Evolutionary conservation across 2,888 invertebrate species (phyloP).

Genomic region (Cephonodes hylas): DNA sequence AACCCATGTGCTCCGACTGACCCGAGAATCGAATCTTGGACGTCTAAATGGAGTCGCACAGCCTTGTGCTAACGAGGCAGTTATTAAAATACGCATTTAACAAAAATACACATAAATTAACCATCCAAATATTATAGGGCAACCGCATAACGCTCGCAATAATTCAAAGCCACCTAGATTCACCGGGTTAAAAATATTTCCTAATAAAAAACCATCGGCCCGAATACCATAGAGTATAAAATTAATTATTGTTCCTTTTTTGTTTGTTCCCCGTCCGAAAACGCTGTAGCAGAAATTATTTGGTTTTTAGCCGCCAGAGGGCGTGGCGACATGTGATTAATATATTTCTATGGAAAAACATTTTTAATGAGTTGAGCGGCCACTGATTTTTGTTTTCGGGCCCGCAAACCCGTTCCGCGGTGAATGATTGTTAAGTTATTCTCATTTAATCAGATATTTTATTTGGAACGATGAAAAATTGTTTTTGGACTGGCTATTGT

Average conservation of each 20-base stretch:
- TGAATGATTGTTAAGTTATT: background rate
- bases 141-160: constrained; percentile 31
- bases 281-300: constrained; percentile 76
- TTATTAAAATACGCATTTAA: background rate
- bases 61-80: background rate
- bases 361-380: constrained; percentile 63
- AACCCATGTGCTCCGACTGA: too few relatives aligned
- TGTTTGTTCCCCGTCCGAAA: constrained; percentile 53
- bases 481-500: background rate
- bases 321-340: constrained; percentile 72
- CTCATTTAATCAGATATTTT: background rate
- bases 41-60: too few relatives aligned
- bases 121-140: background rate
- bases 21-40: too few relatives aligned
- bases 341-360: constrained; percentile 74
- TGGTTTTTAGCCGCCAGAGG: constrained; percentile 77
- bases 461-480: constrained; percentile 2
- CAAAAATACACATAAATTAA: background rate
- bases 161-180: constrained; percentile 40
- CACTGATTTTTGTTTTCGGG: constrained; percentile 37
- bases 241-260: constrained; percentile 73
- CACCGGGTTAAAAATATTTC: constrained; percentile 55
- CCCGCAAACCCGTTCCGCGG: background rate
- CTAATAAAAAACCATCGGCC: constrained; percentile 31
- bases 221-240: constrained; percentile 62